Evolutionary conservation across 2,888 invertebrate species (phyloP), one percentile per base, ranked within the genome.

Genomic region (Notodonta ziczac): DNA sequence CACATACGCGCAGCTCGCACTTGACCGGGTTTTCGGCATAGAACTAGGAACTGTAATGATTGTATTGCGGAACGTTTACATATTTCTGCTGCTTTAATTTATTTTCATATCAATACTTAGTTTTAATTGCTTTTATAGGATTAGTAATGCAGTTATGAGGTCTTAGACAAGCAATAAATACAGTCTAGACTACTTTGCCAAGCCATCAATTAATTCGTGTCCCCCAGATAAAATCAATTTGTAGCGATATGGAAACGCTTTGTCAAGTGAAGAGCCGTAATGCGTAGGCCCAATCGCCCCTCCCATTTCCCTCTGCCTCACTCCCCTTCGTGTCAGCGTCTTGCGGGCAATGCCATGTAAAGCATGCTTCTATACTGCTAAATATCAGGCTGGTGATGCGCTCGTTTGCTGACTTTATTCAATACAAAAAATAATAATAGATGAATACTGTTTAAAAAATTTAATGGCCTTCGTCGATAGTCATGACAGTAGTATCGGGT

Each of bases 391-490:
- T n/a, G 2, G 24, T 24, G 1, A 2, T 24, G 24, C 24, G 24
- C 24, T 24, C 24, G 24, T 24, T 24, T 24, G 1, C 24, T 24
- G 24, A 24, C 24, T 24, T 24, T 24, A 24, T 24, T 24, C 24
- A 2, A 24, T 24, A 24, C 24, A 42, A 10, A 4, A 9, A 10
- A 42, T 2, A 1, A 42, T n/a, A n/a, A n/a, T n/a, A n/a, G n/a
- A 10, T 42, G 9, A 42, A 42, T 42, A 12, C 2, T 24, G 24
- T 2, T 24, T 24, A 24, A 24, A 2, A 8, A 42, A 16, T 50
- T 64, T 63, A 82, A 40, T 79, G 74, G 67, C 78, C 76, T 6
- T 79, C 76, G 50, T 76, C 79, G 57, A 79, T 78, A 24, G 76
- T 78, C 77, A 80, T 81, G 51, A 56, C 55, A 9, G 57, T 65